Evolutionary conservation across 2,113 vertebrate genomes (phyloP).

Genomic region (Hippolais icterina): DNA sequence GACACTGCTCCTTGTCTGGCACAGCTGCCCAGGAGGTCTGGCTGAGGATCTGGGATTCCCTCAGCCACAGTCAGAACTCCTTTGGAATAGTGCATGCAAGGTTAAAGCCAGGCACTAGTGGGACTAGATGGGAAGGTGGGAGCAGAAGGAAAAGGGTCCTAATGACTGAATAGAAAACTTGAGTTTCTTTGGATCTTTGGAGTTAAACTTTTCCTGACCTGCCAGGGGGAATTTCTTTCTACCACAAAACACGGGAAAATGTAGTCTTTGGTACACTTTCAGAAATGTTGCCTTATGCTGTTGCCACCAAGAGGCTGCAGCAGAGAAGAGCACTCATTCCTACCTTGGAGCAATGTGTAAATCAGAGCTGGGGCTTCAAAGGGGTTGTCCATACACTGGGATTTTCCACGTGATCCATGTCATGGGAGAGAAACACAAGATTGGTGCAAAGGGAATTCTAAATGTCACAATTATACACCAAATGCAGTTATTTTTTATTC

Average conservation of each 20-base stretch:
- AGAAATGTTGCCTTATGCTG: background rate
- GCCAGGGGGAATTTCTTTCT: background rate
- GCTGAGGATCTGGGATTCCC: background rate
- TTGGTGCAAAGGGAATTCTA: background rate
- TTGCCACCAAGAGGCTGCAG: conserved; percentile 4
- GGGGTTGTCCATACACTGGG: background rate
- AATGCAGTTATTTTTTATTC: background rate
- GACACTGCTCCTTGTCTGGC: background rate
- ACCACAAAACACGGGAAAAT: background rate
- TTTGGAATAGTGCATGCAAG: background rate
- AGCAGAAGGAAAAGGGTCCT: background rate
- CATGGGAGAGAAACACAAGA: background rate
- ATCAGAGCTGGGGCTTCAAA: background rate
- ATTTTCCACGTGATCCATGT: background rate
- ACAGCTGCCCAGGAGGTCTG: background rate
- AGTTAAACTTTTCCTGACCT: background rate
- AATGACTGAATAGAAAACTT: background rate
- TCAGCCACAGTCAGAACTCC: background rate
- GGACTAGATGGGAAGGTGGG: background rate
- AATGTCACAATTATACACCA: background rate
- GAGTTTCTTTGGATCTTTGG: background rate
- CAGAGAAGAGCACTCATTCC: background rate
- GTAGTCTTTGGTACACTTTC: background rate
- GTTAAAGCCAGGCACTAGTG: background rate
- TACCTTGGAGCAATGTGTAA: background rate